Conservation (phyloP, 1,140 invertebrate genomes). For the Chironomus tepperi region DNA sequence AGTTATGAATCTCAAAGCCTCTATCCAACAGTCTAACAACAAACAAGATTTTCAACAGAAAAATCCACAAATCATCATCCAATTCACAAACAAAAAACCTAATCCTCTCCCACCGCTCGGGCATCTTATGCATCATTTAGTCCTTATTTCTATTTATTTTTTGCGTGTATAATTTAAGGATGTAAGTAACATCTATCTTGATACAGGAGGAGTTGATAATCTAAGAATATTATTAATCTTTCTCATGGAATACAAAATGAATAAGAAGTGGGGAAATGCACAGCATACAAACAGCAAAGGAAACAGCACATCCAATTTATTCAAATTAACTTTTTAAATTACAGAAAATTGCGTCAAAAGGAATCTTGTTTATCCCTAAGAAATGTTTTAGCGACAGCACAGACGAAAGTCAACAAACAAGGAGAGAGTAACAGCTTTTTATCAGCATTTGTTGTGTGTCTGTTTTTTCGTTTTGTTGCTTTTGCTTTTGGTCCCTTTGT, state of each 20-base stretch:
- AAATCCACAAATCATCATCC: no score
- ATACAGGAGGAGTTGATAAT: not conserved
- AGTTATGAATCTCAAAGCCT: no score
- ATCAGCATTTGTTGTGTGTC: no score
- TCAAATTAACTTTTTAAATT: constrained; percentile 21
- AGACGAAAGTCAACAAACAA: no score
- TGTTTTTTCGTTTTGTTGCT: no score
- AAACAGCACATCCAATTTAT: constrained; percentile 18
- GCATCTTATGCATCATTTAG: not conserved
- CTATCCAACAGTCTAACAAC: no score
- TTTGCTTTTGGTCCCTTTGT: not conserved
- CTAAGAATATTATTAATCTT: constrained; percentile 9
- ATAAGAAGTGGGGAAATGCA: not conserved
- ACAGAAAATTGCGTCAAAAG: not conserved
- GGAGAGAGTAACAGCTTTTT: no score
- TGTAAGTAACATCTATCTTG: not conserved
- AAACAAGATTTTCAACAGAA: no score
- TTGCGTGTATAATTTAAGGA: not conserved
- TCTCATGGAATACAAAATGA: not conserved
- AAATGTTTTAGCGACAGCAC: no score
- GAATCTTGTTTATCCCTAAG: no score
- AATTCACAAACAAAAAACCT: no score
- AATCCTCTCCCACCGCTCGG: no score
- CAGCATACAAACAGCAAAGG: not conserved
- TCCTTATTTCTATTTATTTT: not conserved